These are phyloP conservation scores for Cheilosia variabilis DNA, from an alignment of 2,888 invertebrate genomes.

Conservation along the genomic window DNA sequence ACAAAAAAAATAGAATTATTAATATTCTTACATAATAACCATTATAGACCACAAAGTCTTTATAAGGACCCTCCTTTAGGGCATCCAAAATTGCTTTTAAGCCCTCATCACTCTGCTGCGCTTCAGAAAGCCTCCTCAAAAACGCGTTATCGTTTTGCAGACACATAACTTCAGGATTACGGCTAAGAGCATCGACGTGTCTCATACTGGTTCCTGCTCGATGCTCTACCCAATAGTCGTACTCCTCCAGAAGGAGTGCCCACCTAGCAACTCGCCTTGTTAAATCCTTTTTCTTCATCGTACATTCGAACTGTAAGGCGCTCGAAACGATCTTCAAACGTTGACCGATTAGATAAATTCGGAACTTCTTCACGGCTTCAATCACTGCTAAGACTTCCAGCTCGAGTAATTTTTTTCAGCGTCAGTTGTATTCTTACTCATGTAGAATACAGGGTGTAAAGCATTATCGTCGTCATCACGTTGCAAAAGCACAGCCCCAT, in stretches of 20 bases:
- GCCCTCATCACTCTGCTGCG: constrained; percentile 41
- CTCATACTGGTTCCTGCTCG: constrained; percentile 69
- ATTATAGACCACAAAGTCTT: constrained; percentile 22
- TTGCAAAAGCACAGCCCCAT: constrained; percentile 29
- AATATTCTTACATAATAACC: constrained; percentile 30
- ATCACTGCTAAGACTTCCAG: constrained; percentile 50
- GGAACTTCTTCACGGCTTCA: constrained; percentile 74
- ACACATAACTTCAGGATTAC: constrained; percentile 60
- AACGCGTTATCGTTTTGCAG: constrained; percentile 9
- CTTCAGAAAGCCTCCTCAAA: constrained; percentile 16
- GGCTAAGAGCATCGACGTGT: constrained; percentile 76
- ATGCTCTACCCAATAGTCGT: constrained; percentile 74
- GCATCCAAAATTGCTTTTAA: constrained; percentile 30
- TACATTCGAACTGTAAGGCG: constrained; percentile 68
- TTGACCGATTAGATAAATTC: constrained; percentile 72
- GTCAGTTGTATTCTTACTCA: constrained; percentile 42
- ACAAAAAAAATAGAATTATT: constrained; percentile 53
- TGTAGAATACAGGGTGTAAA: constrained; percentile 34
- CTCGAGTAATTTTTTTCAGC: constrained; percentile 26
- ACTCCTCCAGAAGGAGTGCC: constrained; percentile 75
- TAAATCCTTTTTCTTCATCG: constrained; percentile 67
- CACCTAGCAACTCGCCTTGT: constrained; percentile 71
- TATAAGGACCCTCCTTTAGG: constrained; percentile 17
- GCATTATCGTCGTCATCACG: constrained; percentile 6
- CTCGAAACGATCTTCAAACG: constrained; percentile 69